Evolutionary conservation across 2,113 vertebrate genomes (phyloP).

Genomic region (Ptilorrhoa leucosticta): DNA sequence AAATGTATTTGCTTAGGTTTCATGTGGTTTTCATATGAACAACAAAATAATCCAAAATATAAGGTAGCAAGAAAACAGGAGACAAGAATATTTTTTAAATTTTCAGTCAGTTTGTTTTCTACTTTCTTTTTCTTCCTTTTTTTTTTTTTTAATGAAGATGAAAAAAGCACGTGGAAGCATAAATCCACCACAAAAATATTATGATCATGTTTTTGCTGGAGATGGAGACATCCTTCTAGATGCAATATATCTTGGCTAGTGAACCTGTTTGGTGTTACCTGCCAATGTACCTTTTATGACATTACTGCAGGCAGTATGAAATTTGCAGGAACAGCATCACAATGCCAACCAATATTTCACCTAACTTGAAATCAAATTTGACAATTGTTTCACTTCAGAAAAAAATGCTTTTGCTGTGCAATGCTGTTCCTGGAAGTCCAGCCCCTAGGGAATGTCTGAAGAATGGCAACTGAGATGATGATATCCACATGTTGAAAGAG

Average conservation of each 20-base stretch:
- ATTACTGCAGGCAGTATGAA: background rate
- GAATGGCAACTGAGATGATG: background rate
- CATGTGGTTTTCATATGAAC: background rate
- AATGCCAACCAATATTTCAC: background rate
- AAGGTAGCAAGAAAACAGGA: background rate
- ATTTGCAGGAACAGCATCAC: background rate
- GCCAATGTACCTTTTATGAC: background rate
- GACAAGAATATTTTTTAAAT: background rate
- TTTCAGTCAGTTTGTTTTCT: background rate
- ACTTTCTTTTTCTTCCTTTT: accelerated
- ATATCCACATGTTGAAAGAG: background rate
- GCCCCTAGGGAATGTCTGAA: background rate
- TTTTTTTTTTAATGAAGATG: background rate
- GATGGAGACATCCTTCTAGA: background rate
- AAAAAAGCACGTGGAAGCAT: background rate
- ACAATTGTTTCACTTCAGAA: background rate
- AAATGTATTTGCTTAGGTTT: background rate
- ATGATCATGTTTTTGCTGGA: background rate
- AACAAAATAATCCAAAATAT: background rate
- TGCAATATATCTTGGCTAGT: background rate
- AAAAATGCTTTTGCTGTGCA: background rate
- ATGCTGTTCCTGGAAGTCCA: background rate
- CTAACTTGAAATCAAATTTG: background rate
- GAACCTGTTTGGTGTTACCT: background rate
- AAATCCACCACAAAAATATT: background rate